Percentiles rank a stretch among this genome's conserved stretches.
Conservation (phyloP, 2,113 vertebrate genomes). For the Grantiella picta region DNA sequence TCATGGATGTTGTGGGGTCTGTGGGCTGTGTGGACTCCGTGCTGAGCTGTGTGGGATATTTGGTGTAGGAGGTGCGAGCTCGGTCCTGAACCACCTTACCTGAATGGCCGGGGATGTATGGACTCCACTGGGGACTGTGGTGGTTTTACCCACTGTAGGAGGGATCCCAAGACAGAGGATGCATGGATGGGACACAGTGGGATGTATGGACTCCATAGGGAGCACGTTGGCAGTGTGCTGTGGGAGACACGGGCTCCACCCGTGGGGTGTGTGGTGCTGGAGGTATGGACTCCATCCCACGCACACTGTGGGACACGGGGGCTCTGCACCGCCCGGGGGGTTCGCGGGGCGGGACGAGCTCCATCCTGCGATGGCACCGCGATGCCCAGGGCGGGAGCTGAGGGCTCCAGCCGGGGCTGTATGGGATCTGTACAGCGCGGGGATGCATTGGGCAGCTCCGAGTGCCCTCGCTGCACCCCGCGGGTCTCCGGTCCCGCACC, state of each 20-base stretch:
- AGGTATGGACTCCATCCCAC: background rate
- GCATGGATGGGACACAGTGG: background rate
- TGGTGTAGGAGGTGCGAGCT: fast-evolving
- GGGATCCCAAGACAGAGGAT: background rate
- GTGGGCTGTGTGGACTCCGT: background rate
- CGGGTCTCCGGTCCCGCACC: background rate
- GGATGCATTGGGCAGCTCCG: fast-evolving
- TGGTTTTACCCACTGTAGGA: background rate
- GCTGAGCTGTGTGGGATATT: background rate
- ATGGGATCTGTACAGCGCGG: background rate
- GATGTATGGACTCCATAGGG: background rate
- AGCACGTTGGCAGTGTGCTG: fast-evolving
- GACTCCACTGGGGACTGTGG: background rate
- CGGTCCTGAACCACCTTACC: fast-evolving
- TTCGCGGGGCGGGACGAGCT: background rate
- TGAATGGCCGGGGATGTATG: background rate
- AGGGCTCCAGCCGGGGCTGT: fast-evolving
- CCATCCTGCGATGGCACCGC: background rate
- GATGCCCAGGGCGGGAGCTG: background rate
- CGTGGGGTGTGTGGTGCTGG: fast-evolving
- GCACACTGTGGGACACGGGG: fast-evolving
- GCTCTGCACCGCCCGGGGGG: background rate
- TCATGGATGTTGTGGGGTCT: fast-evolving
- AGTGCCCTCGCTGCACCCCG: too few relatives aligned
- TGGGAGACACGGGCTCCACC: fast-evolving